These are phyloP conservation scores for Aurelia sp. DNA, from an alignment of 30 jellyfish, hydroid and myxozoan species.

Conservation along the genomic window DNA sequence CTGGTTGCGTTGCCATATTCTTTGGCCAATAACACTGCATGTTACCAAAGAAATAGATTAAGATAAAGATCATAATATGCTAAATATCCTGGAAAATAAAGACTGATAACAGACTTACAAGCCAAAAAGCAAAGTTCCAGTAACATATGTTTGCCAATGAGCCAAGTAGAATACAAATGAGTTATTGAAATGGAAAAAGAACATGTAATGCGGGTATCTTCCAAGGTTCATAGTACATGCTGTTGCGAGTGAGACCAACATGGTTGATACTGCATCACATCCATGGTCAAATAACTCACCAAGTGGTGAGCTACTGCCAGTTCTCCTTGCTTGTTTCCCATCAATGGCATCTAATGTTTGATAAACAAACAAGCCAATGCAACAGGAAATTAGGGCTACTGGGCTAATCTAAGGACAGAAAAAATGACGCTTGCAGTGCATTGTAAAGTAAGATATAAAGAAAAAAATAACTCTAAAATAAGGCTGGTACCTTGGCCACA, in stretches of 20 bases:
- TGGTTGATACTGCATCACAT: constrained; percentile 91
- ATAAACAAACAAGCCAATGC: constrained; percentile 83
- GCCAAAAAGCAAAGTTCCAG: constrained; percentile 79
- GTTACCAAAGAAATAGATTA: background rate
- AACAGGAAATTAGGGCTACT: constrained; percentile 47
- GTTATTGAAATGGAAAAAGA: constrained; percentile 71
- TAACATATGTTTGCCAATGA: constrained; percentile 92
- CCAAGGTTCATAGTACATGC: constrained; percentile 85
- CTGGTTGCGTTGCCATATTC: too few relatives aligned
- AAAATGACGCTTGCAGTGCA: background rate
- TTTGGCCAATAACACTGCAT: background rate
- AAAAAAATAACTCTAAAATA: too few relatives aligned
- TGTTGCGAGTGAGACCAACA: constrained; percentile 63
- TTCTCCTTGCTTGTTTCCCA: constrained; percentile 98
- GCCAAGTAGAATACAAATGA: constrained; percentile 76
- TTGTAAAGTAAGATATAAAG: too few relatives aligned
- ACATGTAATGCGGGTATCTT: constrained; percentile 66
- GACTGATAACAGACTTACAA: constrained; percentile 46
- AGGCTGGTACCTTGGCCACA: too few relatives aligned
- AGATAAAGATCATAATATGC: too few relatives aligned
- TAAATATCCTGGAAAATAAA: background rate
- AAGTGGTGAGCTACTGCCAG: constrained; percentile 91
- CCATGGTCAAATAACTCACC: constrained; percentile 99
- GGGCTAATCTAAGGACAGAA: constrained; percentile 69
- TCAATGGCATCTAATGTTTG: constrained; percentile 98